Evolutionary conservation across 2,113 vertebrate genomes (phyloP).

Genomic region (Myotis davidii): DNA sequence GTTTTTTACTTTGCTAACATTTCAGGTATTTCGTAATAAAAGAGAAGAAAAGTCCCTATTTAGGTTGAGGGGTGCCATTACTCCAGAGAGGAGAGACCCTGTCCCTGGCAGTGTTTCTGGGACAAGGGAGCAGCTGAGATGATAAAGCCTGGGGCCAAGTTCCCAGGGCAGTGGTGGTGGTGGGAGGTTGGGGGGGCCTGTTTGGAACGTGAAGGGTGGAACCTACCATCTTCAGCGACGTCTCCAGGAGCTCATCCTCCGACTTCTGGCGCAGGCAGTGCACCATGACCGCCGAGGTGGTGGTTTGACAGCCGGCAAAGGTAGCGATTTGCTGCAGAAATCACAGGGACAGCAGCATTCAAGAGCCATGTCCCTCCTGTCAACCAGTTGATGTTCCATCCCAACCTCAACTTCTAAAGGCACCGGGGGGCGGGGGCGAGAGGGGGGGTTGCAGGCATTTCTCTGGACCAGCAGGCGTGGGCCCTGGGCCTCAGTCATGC

Average conservation of each 20-base stretch:
- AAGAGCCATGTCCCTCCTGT: neutral
- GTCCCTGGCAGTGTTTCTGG: neutral
- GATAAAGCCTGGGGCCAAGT: neutral
- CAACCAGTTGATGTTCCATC: fast-evolving
- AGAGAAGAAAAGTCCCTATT: neutral
- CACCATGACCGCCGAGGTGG: slow-evolving; percentile 60
- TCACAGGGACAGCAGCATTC: neutral
- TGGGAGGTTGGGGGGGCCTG: fast-evolving
- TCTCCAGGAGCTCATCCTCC: slow-evolving; percentile 63
- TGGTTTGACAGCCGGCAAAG: slow-evolving; percentile 61
- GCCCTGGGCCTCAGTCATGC: fast-evolving
- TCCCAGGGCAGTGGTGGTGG: fast-evolving
- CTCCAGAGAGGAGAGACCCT: fast-evolving
- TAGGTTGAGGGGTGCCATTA: neutral
- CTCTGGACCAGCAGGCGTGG: neutral
- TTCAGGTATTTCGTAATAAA: neutral
- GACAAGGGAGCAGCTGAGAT: too few relatives aligned
- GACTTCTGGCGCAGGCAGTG: slow-evolving; percentile 75
- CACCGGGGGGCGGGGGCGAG: too few relatives aligned
- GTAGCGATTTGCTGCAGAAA: slow-evolving; percentile 54
- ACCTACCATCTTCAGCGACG: neutral
- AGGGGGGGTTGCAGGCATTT: too few relatives aligned
- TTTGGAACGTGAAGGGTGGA: fast-evolving
- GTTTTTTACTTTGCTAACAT: neutral
- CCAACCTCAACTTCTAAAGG: neutral